Conservation (phyloP, 2,888 invertebrate species). For the Hirtodrosophila cameraria region DNA sequence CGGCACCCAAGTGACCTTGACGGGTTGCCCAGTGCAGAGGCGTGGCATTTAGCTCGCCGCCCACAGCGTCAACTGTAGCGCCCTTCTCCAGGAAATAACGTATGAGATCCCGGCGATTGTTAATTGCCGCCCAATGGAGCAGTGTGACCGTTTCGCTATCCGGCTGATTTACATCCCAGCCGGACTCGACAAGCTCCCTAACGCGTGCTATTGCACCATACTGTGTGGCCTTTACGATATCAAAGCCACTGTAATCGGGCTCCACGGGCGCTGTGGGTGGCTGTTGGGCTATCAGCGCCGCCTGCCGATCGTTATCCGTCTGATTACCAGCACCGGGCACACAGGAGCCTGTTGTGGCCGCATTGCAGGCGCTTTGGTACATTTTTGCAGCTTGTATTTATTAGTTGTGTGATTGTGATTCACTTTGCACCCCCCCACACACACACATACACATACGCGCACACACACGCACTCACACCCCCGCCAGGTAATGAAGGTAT, state of each 20-base stretch:
- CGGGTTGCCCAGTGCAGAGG: slow-evolving; percentile 99
- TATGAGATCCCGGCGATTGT: slow-evolving; percentile 97
- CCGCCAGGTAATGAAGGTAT: slow-evolving; percentile 55
- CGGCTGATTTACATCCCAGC: slow-evolving; percentile 96
- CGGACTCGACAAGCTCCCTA: slow-evolving; percentile 94
- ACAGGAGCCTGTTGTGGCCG: slow-evolving; percentile 88
- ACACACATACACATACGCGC: slow-evolving; percentile 3
- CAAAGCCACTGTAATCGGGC: slow-evolving; percentile 92
- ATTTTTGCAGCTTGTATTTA: slow-evolving; percentile 81
- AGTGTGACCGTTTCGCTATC: slow-evolving; percentile 98
- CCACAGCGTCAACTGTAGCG: slow-evolving; percentile 95
- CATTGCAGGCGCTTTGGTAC: slow-evolving; percentile 90
- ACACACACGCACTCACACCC: slow-evolving; percentile 43
- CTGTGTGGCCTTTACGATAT: slow-evolving; percentile 98
- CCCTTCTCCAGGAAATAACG: slow-evolving; percentile 94
- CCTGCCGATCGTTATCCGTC: slow-evolving; percentile 83
- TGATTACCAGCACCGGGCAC: slow-evolving; percentile 87
- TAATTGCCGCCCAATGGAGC: slow-evolving; percentile 99
- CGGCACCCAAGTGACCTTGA: slow-evolving; percentile 93
- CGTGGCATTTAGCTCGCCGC: slow-evolving; percentile 97
- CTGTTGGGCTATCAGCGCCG: slow-evolving; percentile 86
- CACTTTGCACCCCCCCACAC: slow-evolving; percentile 68
- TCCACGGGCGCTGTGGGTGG: slow-evolving; percentile 87
- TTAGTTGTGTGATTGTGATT: slow-evolving; percentile 66
- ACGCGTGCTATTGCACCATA: slow-evolving; percentile 94